Evolutionary conservation across 2,888 invertebrate species (phyloP), one percentile per base, ranked within the genome.

Genomic region (Leptothorax acervorum): DNA sequence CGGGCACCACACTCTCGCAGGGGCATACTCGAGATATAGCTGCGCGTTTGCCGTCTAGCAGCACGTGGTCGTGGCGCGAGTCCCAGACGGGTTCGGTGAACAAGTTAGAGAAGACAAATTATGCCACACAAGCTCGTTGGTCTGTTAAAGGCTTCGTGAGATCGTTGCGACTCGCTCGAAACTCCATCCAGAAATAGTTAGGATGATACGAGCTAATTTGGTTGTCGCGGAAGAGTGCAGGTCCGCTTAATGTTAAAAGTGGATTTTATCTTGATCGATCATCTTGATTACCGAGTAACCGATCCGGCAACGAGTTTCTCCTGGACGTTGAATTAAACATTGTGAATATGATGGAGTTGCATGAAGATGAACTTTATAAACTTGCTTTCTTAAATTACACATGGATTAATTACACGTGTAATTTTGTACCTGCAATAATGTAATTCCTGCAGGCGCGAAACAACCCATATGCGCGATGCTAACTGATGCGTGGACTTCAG

Each of bases 21-120:
- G 53, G 9, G 35, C 35, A n/a, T n/a, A 35, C 35, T 31, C 48
- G 23, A 2, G 31, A 82, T 87, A 82, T 87, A 88, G 84, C 83
- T 55, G 45, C 83, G 63, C 31, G 28, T 9, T 8, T 9, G 5
- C 23, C 23, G 23, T 23, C 23, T 23, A 23, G 23, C 23, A 42
- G 9, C 42, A 42, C 42, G 42, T 42, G 42, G 42, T 42, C 42
- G 42, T 42, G 42, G 9, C 42, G 42, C 42, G 42, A 42, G 42
- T 42, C 8, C 42, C 42, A 23, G 23, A 42, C 42, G 42, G 35
- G 35, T 35, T 35, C 35, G 35, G 5, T 35, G 35, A 42, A 9
- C 42, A 42, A 42, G 42, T 42, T 42, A 9, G 42, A 9, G 42
- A 42, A 42, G 42, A 42, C 42, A 9, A 42, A 42, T 42, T 42